Evolutionary conservation across 2,797 vertebrate species (phyloP).

Genomic region (Poecilia picta): DNA sequence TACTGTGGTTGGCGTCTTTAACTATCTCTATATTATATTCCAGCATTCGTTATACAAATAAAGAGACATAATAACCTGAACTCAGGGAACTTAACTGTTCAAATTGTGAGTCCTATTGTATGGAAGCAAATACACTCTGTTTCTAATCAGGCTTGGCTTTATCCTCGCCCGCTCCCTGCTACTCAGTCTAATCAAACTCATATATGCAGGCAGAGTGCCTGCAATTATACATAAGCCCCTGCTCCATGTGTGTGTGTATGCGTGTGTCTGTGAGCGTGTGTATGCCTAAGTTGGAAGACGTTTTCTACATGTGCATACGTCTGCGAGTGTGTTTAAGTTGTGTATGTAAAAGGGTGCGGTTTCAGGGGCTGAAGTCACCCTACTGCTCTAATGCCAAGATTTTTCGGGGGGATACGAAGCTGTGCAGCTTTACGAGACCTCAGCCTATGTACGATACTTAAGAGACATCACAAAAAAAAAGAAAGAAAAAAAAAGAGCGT

Average conservation of each 20-base stretch:
- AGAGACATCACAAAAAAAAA: constrained; percentile 62
- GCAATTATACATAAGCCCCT: constrained; percentile 77
- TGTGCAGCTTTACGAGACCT: constrained; percentile 78
- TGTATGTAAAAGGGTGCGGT: constrained; percentile 59
- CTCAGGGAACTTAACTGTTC: constrained; percentile 56
- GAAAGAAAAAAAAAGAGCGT: not conserved
- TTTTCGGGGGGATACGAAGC: constrained; percentile 63
- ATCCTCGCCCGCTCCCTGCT: constrained; percentile 74
- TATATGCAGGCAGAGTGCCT: constrained; percentile 79
- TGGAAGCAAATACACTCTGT: constrained; percentile 72
- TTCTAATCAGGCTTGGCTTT: constrained; percentile 78
- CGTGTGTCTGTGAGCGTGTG: constrained; percentile 38
- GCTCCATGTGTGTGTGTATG: constrained; percentile 56
- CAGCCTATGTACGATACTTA: constrained; percentile 74
- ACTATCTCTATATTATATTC: constrained; percentile 43
- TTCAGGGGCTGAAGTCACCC: constrained; percentile 77
- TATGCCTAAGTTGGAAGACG: constrained; percentile 41
- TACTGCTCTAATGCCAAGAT: constrained; percentile 69
- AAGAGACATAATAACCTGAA: constrained; percentile 65
- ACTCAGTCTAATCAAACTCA: constrained; percentile 79
- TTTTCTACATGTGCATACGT: constrained; percentile 32
- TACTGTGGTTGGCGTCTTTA: constrained; percentile 12
- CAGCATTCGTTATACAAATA: constrained; percentile 15
- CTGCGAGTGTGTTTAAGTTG: constrained; percentile 39
- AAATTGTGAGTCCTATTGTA: constrained; percentile 70